Evolutionary conservation across 2,888 invertebrate genomes (phyloP), one percentile per base, ranked within the genome.

Genomic region (Cosmopolites sordidus): DNA sequence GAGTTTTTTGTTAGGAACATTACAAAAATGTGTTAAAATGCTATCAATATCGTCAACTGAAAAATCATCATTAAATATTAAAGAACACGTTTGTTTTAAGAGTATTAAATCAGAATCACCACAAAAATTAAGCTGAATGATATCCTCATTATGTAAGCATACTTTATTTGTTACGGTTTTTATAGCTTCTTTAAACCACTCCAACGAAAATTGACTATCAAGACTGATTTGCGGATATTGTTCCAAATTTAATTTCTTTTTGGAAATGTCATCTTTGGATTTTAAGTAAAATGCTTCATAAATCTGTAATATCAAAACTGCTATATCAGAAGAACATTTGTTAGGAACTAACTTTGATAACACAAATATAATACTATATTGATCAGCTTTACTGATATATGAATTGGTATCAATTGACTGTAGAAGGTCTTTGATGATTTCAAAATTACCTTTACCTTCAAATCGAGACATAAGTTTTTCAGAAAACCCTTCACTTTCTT

Each of bases 131-230:
- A 33, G 3, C 3, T 33, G 33, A 6, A 9, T n/a, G 3, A 33
- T n/a, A 9, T 12, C 12, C 4, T 33, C 33, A 12, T 33, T 33
- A 33, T 9, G 4, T 33, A 33, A 9, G 5, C 5, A 12, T 12
- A 80, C 76, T 56, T 78, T 76, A 29, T 71, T 67, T 44, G 80
- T 76, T 1, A 84, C 29, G 1, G 27, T 27, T 17, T 45, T 29
- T 16, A 45, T 29, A 16, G 70, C 44, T 73, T 79, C 76, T 33
- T 80, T 74, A 63, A 81, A 78, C 1, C 80, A 73, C 67, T 80
- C 77, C 59, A 83, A 73, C 0, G 82, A 74, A 58, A 84, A 77
- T 58, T 73, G 74, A 41, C 79, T 73, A 30, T 72, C 69, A 38
- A 68, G 73, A 1, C 78, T 73, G 11, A 66, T 66, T 69, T 22